A percentile compares a stretch with the other conserved stretches of the same genome.
phyloP scores from a whole-genome alignment of 2,888 invertebrate genomes.

The Mycogona germanica region DNA sequence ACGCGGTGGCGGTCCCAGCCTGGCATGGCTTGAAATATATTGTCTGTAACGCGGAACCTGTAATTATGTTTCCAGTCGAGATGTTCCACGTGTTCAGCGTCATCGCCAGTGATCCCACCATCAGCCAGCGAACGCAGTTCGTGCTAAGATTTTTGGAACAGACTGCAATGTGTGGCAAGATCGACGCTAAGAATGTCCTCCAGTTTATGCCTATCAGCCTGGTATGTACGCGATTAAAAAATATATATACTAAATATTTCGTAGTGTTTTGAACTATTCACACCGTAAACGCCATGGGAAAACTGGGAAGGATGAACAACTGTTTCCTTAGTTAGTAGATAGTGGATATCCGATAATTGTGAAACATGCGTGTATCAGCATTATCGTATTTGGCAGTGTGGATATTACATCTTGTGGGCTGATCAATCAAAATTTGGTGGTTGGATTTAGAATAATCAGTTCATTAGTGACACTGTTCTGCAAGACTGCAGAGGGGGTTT shows the following conservation, averaged over 20 bases:
- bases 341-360: no score
- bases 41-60: background rate
- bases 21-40: background rate
- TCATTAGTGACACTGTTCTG: no score
- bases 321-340: no score
- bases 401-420: no score
- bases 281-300: background rate
- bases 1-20: background rate
- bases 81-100: slow-evolving; percentile 33
- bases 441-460: no score
- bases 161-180: slow-evolving; percentile 33
- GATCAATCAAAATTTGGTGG: no score
- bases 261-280: slow-evolving; percentile 20
- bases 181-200: slow-evolving; percentile 30
- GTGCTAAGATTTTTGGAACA: slow-evolving; percentile 35
- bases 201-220: slow-evolving; percentile 35
- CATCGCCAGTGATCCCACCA: slow-evolving; percentile 29
- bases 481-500: no score
- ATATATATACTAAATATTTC: no score
- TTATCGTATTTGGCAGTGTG: no score
- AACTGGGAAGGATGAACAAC: no score
- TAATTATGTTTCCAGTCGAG: slow-evolving; percentile 29
- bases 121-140: slow-evolving; percentile 35
- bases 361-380: no score
- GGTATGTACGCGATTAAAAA: slow-evolving; percentile 26